These are phyloP conservation scores for Coregonus clupeaformis DNA, from an alignment of 2,113 vertebrate genomes.

Conservation along the genomic window DNA sequence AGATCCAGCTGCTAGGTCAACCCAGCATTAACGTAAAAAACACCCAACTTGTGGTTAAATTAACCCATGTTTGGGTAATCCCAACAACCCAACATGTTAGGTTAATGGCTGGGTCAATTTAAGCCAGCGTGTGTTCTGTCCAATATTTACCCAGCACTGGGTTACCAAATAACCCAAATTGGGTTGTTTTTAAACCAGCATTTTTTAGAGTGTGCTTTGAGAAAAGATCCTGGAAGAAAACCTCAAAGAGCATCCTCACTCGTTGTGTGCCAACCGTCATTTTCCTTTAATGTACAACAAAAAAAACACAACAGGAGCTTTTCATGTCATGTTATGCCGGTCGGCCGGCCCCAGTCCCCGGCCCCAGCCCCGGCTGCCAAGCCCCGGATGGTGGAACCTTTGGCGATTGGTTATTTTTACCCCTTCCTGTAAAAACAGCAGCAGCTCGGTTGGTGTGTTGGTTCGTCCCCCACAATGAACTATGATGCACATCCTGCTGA, in stretches of 20 bases:
- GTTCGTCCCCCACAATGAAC: slow-evolving; percentile 87
- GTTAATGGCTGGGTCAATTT: no score
- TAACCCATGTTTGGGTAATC: no score
- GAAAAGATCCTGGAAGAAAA: not conserved
- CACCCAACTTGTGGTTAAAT: no score
- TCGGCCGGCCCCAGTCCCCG: not conserved
- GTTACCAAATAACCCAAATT: no score
- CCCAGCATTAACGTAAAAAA: no score
- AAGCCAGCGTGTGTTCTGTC: no score
- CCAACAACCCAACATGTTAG: no score
- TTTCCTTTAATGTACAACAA: slow-evolving; percentile 26
- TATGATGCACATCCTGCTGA: slow-evolving; percentile 95
- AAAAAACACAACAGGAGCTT: slow-evolving; percentile 4
- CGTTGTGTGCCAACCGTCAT: not conserved
- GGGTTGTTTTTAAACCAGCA: no score
- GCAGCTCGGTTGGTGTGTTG: slow-evolving; percentile 5
- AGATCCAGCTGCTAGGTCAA: no score
- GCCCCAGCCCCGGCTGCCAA: no score
- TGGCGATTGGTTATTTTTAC: slow-evolving; percentile 89
- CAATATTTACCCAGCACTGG: no score
- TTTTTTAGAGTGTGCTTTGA: no score
- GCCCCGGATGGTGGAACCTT: slow-evolving; percentile 49
- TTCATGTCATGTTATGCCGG: slow-evolving; percentile 23
- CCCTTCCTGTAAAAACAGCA: slow-evolving; percentile 93
- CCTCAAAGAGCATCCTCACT: not conserved